phyloP scores from a whole-genome alignment of 2,797 vertebrate species.

The Dipus sagitta region DNA sequence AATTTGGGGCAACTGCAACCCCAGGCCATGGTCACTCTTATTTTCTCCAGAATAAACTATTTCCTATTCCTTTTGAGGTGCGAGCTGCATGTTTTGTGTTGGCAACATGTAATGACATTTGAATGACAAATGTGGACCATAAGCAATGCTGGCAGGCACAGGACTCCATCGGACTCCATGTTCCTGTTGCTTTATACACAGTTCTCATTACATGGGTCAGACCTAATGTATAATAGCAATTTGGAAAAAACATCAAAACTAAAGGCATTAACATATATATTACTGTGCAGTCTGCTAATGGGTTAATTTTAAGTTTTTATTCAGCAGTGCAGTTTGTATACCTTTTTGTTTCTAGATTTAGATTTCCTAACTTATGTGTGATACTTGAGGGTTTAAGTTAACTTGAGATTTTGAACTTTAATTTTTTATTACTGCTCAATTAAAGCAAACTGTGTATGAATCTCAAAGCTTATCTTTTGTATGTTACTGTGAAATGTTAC shows the following conservation, averaged over 20 bases:
- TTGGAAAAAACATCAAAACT: too few relatives aligned
- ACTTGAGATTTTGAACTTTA: neutral
- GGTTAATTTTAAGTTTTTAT: neutral
- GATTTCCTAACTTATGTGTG: conserved; percentile 1
- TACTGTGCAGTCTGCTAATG: neutral
- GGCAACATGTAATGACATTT: neutral
- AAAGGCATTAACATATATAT: neutral
- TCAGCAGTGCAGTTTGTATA: neutral
- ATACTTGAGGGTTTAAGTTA: neutral
- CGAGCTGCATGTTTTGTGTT: too few relatives aligned
- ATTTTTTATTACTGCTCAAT: neutral
- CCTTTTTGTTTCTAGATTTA: neutral
- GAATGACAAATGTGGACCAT: too few relatives aligned
- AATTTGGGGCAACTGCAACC: too few relatives aligned
- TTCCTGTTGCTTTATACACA: neutral
- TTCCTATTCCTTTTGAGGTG: too few relatives aligned
- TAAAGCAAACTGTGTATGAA: neutral
- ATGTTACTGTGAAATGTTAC: neutral
- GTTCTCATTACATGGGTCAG: neutral
- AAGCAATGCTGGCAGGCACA: neutral
- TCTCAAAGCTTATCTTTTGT: neutral
- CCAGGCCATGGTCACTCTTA: too few relatives aligned
- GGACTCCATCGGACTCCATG: rapidly evolving
- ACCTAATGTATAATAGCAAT: too few relatives aligned
- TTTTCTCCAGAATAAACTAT: too few relatives aligned